Conservation (phyloP, 2,113 vertebrate genomes). For the Sylvia atricapilla region DNA sequence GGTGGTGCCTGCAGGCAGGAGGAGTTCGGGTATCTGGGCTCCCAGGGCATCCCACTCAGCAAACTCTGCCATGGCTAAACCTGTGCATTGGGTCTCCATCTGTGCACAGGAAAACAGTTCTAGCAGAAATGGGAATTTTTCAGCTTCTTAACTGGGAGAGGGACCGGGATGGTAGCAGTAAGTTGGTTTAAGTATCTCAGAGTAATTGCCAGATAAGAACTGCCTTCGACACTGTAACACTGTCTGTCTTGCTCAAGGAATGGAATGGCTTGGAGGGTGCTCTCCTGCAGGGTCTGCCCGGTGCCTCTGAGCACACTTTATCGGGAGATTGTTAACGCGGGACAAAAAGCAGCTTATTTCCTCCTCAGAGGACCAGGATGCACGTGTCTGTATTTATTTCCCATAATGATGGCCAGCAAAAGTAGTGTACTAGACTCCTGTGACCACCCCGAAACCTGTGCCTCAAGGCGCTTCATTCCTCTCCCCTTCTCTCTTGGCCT, state of each 20-base stretch:
- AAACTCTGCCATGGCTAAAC: background rate
- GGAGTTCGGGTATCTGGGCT: background rate
- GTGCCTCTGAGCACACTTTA: no score
- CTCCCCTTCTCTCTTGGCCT: no score
- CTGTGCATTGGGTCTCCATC: background rate
- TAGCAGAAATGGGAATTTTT: background rate
- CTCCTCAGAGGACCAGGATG: background rate
- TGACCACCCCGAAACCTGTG: background rate
- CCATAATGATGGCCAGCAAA: background rate
- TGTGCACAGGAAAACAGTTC: no score
- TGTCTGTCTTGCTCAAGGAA: background rate
- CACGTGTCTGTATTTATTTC: no score
- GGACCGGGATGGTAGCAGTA: background rate
- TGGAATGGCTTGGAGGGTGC: rapidly evolving
- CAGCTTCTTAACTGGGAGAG: background rate
- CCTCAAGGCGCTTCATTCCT: background rate
- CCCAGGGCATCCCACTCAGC: background rate
- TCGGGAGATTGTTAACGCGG: rapidly evolving
- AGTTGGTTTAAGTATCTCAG: background rate
- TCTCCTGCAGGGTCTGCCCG: background rate
- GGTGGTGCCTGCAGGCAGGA: background rate
- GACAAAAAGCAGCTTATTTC: background rate
- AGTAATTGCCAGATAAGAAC: background rate
- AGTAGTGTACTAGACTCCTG: background rate
- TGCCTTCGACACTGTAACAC: rapidly evolving